phyloP scores from a whole-genome alignment of 2,888 invertebrate genomes.

The Pachymerium ferrugineum region DNA sequence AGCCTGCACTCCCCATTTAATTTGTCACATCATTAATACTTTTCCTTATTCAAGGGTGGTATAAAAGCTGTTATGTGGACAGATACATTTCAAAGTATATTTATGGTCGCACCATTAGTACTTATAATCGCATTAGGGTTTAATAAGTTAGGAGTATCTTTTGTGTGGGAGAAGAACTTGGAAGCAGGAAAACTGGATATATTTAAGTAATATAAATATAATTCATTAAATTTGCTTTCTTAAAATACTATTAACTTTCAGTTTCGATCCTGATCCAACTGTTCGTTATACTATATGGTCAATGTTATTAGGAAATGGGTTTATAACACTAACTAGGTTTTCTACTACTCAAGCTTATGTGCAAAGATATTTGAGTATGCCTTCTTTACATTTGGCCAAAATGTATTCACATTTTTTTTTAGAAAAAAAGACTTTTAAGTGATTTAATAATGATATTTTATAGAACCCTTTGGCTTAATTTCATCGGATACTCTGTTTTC shows the following conservation, averaged over 20 bases:
- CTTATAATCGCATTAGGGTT: slow-evolving; percentile 74
- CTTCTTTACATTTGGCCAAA: slow-evolving; percentile 47
- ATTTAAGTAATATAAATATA: slow-evolving; percentile 3
- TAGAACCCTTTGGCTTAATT: neutral
- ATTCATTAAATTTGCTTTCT: neutral
- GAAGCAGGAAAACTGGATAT: slow-evolving; percentile 31
- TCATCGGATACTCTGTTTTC: neutral
- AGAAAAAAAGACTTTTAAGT: neutral
- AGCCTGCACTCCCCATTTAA: too few relatives aligned
- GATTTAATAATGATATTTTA: too few relatives aligned
- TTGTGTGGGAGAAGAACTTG: slow-evolving; percentile 55
- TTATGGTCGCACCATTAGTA: slow-evolving; percentile 79
- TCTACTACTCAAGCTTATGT: slow-evolving; percentile 90
- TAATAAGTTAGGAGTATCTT: slow-evolving; percentile 66
- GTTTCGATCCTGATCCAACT: slow-evolving; percentile 64
- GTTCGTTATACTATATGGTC: slow-evolving; percentile 83
- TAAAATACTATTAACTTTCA: neutral
- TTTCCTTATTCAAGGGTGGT: slow-evolving; percentile 58
- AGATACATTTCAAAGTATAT: slow-evolving; percentile 82
- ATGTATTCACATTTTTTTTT: too few relatives aligned
- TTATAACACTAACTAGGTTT: slow-evolving; percentile 88
- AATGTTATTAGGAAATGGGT: slow-evolving; percentile 73
- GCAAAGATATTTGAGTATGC: slow-evolving; percentile 83
- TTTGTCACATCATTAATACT: too few relatives aligned
- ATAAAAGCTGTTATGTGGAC: slow-evolving; percentile 73